phyloP scores from a whole-genome alignment of 2,113 vertebrate species.

The Heterotilapia buettikoferi region DNA sequence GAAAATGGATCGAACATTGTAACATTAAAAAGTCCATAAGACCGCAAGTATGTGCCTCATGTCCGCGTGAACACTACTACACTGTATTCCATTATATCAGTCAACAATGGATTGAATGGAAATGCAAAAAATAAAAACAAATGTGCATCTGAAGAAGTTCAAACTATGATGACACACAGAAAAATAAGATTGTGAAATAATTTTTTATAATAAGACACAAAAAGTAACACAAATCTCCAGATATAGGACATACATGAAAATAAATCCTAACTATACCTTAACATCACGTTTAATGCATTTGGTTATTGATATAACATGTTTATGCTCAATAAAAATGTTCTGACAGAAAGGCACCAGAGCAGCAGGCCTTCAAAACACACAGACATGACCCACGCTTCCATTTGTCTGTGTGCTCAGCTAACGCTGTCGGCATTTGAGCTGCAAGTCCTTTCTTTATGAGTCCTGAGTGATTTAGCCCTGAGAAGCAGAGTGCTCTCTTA shows the following conservation, averaged over 20 bases:
- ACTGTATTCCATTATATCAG: not conserved
- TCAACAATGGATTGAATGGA: not conserved
- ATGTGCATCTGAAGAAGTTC: not conserved
- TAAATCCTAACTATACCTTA: not conserved
- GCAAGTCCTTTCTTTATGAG: conserved; percentile 38
- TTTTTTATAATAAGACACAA: not conserved
- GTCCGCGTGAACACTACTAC: not conserved
- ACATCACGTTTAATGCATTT: not conserved
- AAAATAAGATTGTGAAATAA: not conserved
- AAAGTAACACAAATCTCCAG: not conserved
- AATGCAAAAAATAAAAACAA: not conserved
- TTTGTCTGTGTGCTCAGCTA: conserved; percentile 48
- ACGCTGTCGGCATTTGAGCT: conserved; percentile 30
- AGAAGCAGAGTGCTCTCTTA: conserved; percentile 56
- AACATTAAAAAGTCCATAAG: not conserved
- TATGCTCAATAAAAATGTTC: not conserved
- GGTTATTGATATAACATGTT: not conserved
- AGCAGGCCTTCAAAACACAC: not conserved
- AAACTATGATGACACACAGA: not conserved
- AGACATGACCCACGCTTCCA: conserved; percentile 7
- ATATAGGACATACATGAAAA: not conserved
- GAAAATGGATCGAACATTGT: not conserved
- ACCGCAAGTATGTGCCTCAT: not conserved
- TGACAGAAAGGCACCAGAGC: not conserved
- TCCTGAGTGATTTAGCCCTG: conserved; percentile 61